Evolutionary conservation across 1,140 invertebrate species (phyloP), one percentile per base, ranked within the genome.

Genomic region (Macrocentrus cingulum): DNA sequence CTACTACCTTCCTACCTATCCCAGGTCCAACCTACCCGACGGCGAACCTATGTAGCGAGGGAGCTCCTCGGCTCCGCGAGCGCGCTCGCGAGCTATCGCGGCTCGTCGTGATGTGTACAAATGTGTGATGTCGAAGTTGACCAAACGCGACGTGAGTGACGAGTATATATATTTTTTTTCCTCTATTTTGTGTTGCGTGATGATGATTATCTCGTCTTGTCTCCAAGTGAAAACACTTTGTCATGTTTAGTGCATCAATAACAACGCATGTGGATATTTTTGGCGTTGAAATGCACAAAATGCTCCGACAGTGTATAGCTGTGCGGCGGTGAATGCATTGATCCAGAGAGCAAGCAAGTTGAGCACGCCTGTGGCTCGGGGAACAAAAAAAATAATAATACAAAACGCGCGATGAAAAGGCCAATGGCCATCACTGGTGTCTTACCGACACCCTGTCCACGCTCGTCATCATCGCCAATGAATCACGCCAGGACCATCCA

Each of bases 311-410:
- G 46, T 51, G 53, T 55, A 66, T 66, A 60, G 60, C 60, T 64
- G 66, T 67, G 66, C 63, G 65, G 66, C 59, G 62, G 66, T 67
- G 66, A 67, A 51, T 50, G 23, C 32, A 23, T 23, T 22, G 34
- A 36, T 13, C 55, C 34, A n/a, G n/a, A 52, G 23, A 36, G 36
- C 19, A 50, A 50, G 37, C 8, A 39, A 11, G 6, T 8, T 39
- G 36, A n/a, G 7, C 15, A 13, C 15, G 36, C 8, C 36, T n/a
- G 8, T 39, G 61, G 13, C 15, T 13, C 8, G 36, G 36, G 13
- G 3, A n/a, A 39, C 2, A 4, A 15, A 5, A 11, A 39, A 39
- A 13, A 39, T 8, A 15, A 39, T n/a, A 39, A 13, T 8, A 13
- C 8, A 39, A 13, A 11, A 13, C 15, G 36, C 25, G 9, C 25